Conservation (phyloP, 2,888 invertebrate genomes). For the Brachypterus glaber region DNA sequence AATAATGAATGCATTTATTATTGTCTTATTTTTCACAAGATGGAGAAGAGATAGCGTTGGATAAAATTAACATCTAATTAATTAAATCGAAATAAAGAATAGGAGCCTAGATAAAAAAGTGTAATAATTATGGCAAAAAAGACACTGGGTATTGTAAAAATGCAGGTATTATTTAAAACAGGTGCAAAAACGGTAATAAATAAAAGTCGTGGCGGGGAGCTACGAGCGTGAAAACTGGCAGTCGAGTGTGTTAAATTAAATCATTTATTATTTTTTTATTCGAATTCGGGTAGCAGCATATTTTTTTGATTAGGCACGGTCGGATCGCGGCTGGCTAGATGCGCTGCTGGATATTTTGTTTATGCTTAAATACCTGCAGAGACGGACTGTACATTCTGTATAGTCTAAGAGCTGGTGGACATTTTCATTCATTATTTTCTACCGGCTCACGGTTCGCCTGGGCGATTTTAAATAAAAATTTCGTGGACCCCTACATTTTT, state of each 20-base stretch:
- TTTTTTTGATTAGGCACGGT: conserved; percentile 26
- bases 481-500: too few relatives aligned
- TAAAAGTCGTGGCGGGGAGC: conserved; percentile 26
- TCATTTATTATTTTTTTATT: conserved; percentile 29
- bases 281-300: conserved; percentile 30
- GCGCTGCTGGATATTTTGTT: conserved; percentile 14
- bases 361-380: conserved; percentile 4
- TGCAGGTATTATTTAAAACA: conserved; percentile 26
- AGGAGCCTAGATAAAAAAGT: background rate
- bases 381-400: background rate
- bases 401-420: too few relatives aligned
- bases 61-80: conserved; percentile 1
- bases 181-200: conserved; percentile 28
- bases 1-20: background rate
- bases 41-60: background rate
- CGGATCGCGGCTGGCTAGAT: conserved; percentile 12
- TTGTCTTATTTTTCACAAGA: background rate
- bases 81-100: background rate
- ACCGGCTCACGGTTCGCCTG: too few relatives aligned
- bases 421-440: too few relatives aligned
- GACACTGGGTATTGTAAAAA: conserved; percentile 6
- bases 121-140: conserved; percentile 9
- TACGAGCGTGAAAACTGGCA: conserved; percentile 31
- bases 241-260: conserved; percentile 29
- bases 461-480: too few relatives aligned